phyloP scores from a whole-genome alignment of 2,888 invertebrate species.

The Tipula lateralis region DNA sequence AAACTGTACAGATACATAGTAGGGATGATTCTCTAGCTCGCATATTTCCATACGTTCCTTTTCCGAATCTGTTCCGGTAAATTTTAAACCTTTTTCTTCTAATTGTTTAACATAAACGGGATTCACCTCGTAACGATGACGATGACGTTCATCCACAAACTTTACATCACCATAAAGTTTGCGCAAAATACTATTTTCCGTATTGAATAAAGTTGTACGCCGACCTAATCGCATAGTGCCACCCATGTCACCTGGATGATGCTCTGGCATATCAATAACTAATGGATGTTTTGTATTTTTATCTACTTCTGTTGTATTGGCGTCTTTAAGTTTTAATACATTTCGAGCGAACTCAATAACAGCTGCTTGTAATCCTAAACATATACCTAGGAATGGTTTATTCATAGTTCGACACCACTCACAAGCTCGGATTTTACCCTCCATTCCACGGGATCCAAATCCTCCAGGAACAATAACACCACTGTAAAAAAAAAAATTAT shows the following conservation, averaged over 20 bases:
- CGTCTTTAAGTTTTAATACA: conserved; percentile 67
- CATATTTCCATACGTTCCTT: conserved; percentile 91
- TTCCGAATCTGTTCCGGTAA: conserved; percentile 82
- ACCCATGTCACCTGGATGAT: conserved; percentile 86
- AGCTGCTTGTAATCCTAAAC: conserved; percentile 95
- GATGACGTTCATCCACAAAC: conserved; percentile 86
- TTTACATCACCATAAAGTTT: conserved; percentile 73
- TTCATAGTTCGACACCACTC: conserved; percentile 87
- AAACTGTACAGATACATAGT: conserved; percentile 93
- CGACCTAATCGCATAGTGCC: conserved; percentile 98
- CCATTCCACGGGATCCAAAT: conserved; percentile 91
- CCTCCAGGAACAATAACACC: conserved; percentile 97
- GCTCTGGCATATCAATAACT: conserved; percentile 98
- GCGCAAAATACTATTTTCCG: conserved; percentile 58
- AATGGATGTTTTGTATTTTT: conserved; percentile 68
- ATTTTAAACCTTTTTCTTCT: conserved; percentile 77
- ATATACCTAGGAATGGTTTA: conserved; percentile 92
- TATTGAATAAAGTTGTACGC: conserved; percentile 75
- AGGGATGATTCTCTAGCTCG: conserved; percentile 80
- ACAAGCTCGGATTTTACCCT: conserved; percentile 92
- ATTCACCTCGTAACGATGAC: conserved; percentile 97
- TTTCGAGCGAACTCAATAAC: conserved; percentile 94
- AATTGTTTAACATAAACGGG: conserved; percentile 74
- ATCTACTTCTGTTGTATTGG: conserved; percentile 83
- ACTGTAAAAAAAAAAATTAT: conserved; percentile 33